These are phyloP conservation scores for Bimastos eiseni DNA, from an alignment of 2,888 invertebrate genomes.

Conservation along the genomic window DNA sequence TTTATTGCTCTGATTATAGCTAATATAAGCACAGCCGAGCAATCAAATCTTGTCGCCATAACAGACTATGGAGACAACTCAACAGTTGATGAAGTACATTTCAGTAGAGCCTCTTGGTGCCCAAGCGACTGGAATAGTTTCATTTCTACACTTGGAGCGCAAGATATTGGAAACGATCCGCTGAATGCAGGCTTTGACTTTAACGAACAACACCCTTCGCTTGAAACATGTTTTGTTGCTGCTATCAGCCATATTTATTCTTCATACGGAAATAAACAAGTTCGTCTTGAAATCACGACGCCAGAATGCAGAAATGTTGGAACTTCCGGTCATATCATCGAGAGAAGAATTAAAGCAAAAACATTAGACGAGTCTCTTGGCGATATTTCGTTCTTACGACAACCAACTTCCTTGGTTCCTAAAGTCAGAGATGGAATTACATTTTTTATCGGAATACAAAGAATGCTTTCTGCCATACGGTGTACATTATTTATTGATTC, in stretches of 20 bases:
- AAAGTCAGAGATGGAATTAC: background rate
- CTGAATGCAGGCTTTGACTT: background rate
- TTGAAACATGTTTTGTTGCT: background rate
- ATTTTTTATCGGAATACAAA: background rate
- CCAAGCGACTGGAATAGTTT: background rate
- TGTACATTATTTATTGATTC: background rate
- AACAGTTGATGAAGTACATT: background rate
- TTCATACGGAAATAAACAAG: background rate
- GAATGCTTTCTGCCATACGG: background rate
- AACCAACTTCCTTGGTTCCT: background rate
- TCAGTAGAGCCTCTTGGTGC: background rate
- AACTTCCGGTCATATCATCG: background rate
- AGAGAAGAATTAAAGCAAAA: background rate
- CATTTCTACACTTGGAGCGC: background rate
- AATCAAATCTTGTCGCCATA: background rate
- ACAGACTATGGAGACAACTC: background rate
- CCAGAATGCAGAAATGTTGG: background rate
- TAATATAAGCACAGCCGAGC: background rate
- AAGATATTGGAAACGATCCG: background rate
- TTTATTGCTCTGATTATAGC: background rate
- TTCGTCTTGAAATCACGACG: background rate
- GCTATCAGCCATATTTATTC: background rate
- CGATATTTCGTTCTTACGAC: background rate
- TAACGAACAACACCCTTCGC: background rate
- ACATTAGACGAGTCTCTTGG: background rate